Percentiles rank a stretch among this genome's conserved stretches.
phyloP scores from a whole-genome alignment of 2,888 invertebrate genomes.

The Andrena minutula region DNA sequence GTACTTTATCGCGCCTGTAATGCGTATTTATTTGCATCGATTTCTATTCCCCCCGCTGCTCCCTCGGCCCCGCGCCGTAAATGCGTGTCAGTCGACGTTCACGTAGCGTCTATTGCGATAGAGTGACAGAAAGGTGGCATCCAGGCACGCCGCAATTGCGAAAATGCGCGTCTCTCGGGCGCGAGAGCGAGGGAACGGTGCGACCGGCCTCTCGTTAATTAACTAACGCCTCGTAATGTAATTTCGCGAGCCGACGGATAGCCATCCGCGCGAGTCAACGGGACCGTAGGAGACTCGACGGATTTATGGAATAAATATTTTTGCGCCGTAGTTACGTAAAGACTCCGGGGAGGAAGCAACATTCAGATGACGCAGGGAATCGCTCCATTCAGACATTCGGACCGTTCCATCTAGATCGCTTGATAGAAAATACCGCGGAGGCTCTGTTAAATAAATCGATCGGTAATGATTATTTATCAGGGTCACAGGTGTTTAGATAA shows the following conservation, averaged over 20 bases:
- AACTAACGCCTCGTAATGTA: constrained; percentile 50
- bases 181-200: constrained; percentile 1
- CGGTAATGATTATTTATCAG: no score
- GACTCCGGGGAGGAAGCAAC: background rate
- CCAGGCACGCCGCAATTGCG: constrained; percentile 34
- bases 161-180: constrained; percentile 17
- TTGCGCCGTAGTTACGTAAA: background rate
- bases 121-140: constrained; percentile 44
- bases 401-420: no score
- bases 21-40: constrained; percentile 5
- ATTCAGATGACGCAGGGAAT: background rate
- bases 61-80: background rate
- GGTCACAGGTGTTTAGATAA: no score
- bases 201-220: constrained; percentile 41
- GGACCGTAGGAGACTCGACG: background rate
- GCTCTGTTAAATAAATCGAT: no score
- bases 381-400: background rate
- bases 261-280: constrained; percentile 14
- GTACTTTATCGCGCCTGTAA: background rate
- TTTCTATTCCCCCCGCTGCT: constrained; percentile 24
- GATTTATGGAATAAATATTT: constrained; percentile 25
- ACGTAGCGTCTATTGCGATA: constrained; percentile 20
- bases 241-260: constrained; percentile 32
- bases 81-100: constrained; percentile 3
- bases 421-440: no score